Conservation (phyloP, 2,888 invertebrate species). For the Nemotelus nigrinus region DNA sequence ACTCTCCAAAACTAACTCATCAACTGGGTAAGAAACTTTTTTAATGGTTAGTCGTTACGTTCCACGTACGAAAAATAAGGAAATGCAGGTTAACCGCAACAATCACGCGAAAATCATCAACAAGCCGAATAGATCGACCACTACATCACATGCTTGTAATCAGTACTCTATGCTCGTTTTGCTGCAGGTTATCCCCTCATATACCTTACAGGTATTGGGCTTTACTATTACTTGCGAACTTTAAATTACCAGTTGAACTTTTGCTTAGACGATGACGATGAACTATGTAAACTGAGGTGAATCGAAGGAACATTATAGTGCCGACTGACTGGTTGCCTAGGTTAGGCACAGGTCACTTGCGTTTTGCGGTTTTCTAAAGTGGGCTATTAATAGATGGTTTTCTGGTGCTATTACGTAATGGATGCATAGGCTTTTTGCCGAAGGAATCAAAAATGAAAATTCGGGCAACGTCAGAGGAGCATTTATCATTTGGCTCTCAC, state of each 20-base stretch:
- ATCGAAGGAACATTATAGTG: no score
- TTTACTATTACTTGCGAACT: background rate
- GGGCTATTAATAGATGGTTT: slow-evolving; percentile 26
- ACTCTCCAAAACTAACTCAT: background rate
- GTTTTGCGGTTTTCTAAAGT: slow-evolving; percentile 9
- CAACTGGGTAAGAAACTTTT: background rate
- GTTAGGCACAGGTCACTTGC: slow-evolving; percentile 21
- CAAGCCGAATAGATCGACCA: background rate
- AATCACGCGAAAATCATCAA: slow-evolving; percentile 3
- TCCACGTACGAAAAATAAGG: background rate
- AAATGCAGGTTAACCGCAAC: background rate
- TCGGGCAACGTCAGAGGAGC: no score
- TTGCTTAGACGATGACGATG: background rate
- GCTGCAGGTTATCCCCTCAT: no score
- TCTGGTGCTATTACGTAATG: background rate
- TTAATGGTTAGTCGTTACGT: background rate
- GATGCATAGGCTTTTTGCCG: background rate
- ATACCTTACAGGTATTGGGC: background rate
- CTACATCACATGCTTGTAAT: background rate
- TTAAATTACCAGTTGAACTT: slow-evolving; percentile 13
- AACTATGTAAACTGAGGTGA: background rate
- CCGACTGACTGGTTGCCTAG: slow-evolving; percentile 9
- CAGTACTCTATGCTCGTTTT: no score
- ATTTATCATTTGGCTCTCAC: no score
- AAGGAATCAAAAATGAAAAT: background rate